Evolutionary conservation across 2,888 invertebrate genomes (phyloP), one percentile per base, ranked within the genome.

Genomic region (Drosophila affinis): DNA sequence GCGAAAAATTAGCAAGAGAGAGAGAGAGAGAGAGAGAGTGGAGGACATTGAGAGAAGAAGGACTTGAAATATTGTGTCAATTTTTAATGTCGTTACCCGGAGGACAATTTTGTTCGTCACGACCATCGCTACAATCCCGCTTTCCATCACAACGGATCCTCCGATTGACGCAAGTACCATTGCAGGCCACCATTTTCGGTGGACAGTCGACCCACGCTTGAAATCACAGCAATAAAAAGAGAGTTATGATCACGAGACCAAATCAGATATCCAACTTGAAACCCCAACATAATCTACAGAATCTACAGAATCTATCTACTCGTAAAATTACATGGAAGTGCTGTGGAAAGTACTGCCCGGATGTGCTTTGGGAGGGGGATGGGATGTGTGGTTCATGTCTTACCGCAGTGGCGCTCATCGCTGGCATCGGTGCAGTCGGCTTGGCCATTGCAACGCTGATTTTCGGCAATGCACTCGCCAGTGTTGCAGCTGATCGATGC

Each of bases 351-450:
- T 45, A 32, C 44, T 34, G 60, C 32, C 21, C 45, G 62, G 14
- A 3, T 12, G 18, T 45, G 29, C 46, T 14, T 3, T 14, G 49
- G 17, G 4, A 17, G 54, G 56, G 44, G n/a, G 48, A 29, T 14
- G 27, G 27, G 12, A n/a, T 32, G 9, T 14, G 17, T 24, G 18
- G 24, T 34, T 49, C 9, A 27, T 18, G 21, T 90, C 92, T 91
- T 93, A 93, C 93, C 92, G 91, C 95, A 95, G 74, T 93, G 92
- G 18, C 90, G 91, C 89, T 95, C 95, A 87, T 95, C 95, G 85
- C 94, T 95, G 32, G 93, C 93, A 78, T 93, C 93, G 73, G 93
- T 91, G 89, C 94, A 94, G 82, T 94, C 94, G 4, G 55, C 60
- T 14, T 79, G 78, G 52, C 92, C 91, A 88, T 96, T 93, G 91